phyloP scores from a whole-genome alignment of 1,140 invertebrate genomes.

The Scaptomyza pallida region DNA sequence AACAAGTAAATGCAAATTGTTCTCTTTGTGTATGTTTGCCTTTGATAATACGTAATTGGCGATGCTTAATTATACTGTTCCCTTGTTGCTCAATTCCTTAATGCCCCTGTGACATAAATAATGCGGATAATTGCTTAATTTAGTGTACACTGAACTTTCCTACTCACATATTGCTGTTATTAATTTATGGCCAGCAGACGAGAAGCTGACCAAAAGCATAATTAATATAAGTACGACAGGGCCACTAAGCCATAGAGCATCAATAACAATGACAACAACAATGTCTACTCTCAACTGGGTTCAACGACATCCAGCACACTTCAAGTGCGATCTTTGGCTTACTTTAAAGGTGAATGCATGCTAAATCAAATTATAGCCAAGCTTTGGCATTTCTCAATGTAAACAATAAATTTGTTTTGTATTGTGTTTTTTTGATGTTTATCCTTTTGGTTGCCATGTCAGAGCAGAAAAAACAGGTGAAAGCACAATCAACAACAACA shows the following conservation, averaged over 20 bases:
- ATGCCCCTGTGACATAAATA: constrained; percentile 33
- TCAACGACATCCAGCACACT: constrained; percentile 52
- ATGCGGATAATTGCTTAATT: constrained; percentile 66
- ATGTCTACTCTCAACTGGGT: constrained; percentile 40
- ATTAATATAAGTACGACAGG: constrained; percentile 63
- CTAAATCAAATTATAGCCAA: background rate
- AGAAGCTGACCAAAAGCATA: constrained; percentile 47
- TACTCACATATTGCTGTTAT: constrained; percentile 29
- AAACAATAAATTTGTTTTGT: too few species aligned
- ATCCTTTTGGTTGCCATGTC: background rate
- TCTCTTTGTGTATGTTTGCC: constrained; percentile 48
- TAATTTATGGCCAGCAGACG: constrained; percentile 73
- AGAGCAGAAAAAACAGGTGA: constrained; percentile 1
- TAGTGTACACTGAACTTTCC: constrained; percentile 53
- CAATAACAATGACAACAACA: constrained; percentile 33
- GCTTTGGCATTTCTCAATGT: constrained; percentile 1
- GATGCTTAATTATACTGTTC: constrained; percentile 25
- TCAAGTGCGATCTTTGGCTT: background rate
- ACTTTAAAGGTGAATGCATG: constrained; percentile 11
- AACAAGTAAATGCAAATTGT: constrained; percentile 37
- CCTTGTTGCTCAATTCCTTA: too few species aligned
- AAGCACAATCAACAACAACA: constrained; percentile 5
- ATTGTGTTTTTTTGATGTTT: constrained; percentile 6
- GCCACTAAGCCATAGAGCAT: constrained; percentile 8
- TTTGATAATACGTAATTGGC: constrained; percentile 47